Evolutionary conservation across 1,140 invertebrate species (phyloP).

Genomic region (Calliopsis andreniformis): DNA sequence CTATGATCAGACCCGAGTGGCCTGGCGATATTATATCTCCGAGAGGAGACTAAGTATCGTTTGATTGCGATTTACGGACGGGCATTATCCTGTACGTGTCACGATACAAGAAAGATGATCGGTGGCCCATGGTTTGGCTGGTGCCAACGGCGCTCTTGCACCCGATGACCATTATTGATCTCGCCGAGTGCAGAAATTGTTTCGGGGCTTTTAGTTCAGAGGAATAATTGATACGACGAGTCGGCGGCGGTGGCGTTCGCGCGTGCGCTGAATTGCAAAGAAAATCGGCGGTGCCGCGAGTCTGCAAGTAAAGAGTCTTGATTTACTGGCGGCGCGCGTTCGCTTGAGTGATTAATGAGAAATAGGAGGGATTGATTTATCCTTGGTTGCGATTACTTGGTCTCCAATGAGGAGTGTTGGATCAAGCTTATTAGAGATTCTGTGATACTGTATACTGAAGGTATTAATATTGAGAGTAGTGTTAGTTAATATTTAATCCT

Average conservation of each 20-base stretch:
- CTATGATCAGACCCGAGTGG: slow-evolving; percentile 61
- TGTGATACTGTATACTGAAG: too few relatives aligned
- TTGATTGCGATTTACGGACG: slow-evolving; percentile 53
- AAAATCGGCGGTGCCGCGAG: slow-evolving; percentile 1
- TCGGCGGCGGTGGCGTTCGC: not conserved
- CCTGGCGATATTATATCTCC: slow-evolving; percentile 44
- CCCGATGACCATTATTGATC: slow-evolving; percentile 28
- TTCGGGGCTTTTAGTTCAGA: slow-evolving; percentile 27
- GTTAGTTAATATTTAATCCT: too few relatives aligned
- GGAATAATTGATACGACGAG: slow-evolving; percentile 28
- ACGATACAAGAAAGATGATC: slow-evolving; percentile 43
- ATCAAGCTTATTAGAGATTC: too few relatives aligned
- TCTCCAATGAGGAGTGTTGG: too few relatives aligned
- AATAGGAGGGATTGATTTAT: slow-evolving; percentile 25
- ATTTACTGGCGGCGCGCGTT: not conserved
- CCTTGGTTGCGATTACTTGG: not conserved
- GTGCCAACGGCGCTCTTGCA: not conserved
- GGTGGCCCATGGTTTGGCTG: not conserved
- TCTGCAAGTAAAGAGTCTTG: not conserved
- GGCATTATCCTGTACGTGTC: slow-evolving; percentile 48
- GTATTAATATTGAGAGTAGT: too few relatives aligned
- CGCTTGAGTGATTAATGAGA: not conserved
- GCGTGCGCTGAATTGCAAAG: slow-evolving; percentile 28
- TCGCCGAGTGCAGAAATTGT: slow-evolving; percentile 35
- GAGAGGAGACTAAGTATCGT: slow-evolving; percentile 52